Percentiles rank a stretch among this genome's conserved stretches.
phyloP scores from a whole-genome alignment of 2,797 vertebrate species.

The Hemitrygon akajei region DNA sequence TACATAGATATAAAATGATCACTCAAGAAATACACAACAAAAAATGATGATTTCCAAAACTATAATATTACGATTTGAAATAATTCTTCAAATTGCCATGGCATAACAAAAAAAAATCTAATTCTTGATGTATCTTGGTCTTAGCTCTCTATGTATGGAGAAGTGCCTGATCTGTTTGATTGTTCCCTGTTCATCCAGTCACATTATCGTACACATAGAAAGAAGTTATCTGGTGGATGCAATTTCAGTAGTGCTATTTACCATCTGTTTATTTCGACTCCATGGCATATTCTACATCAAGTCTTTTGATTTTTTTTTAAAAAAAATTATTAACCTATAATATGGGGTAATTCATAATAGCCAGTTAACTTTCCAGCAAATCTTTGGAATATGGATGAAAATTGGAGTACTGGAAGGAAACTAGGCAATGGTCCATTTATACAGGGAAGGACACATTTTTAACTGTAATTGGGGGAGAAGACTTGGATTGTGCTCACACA shows the following conservation, averaged over 20 bases:
- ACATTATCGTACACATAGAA: background rate
- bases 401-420: too few species aligned
- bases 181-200: background rate
- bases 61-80: conserved; percentile 4
- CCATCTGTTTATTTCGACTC: too few species aligned
- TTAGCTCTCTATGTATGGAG: background rate
- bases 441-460: too few species aligned
- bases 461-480: background rate
- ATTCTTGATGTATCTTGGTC: background rate
- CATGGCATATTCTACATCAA: too few species aligned
- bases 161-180: background rate
- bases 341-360: too few species aligned
- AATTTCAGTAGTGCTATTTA: too few species aligned
- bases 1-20: background rate
- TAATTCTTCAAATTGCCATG: background rate
- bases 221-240: too few species aligned
- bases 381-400: too few species aligned
- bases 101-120: background rate
- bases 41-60: background rate
- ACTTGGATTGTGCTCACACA: background rate
- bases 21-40: background rate
- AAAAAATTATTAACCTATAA: too few species aligned
- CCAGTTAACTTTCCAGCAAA: too few species aligned
- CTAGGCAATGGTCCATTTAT: background rate
- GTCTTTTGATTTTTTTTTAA: too few species aligned